Base-by-base conservation (phyloP, 2,797 vertebrate species). In the Alcedo atthis region DNA sequence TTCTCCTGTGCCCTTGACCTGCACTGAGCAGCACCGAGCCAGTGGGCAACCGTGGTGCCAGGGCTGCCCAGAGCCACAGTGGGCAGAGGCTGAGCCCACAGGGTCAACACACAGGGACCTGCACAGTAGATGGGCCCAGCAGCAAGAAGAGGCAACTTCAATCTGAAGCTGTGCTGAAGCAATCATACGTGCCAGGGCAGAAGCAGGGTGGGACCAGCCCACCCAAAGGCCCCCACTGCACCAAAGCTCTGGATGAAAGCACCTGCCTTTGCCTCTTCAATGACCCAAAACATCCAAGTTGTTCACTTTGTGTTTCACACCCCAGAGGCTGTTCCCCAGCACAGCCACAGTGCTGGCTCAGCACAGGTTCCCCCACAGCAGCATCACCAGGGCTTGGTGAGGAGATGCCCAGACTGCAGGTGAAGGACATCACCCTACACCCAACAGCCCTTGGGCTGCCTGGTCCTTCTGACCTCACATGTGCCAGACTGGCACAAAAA, bases 261-360 rank as follows among this genome's bases (percentile, higher is more conserved):
- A 2, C 32, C 8, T 11, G 26, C 19, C 28, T 48, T 1, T 3
- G 6, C 45, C 55, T 83, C 53, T 10, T 80, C 33, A 28, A 11
- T 0, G 0, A 28, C 30, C 46, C 14, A 45, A 86, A 43, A 1
- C 32, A 49, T 35, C 10, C 21, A 3, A 48, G 71, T 7, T 3
- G 1, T 8, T 42, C 30, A 0, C 6, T 25, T 2, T 5, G 43
- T 15, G 35, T 25, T 71, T 76, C n/a, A 61, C 51, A 18, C 6
- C 15, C 0, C 0, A 33, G 51, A 13, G 0, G 15, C 32, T 7
- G 32, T 43, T 61, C 48, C 57, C 55, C 1, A 4, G 49, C 32
- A 9, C 19, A 15, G 58, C 4, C 1, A 1, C 1, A 3, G 46
- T 5, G 33, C 45, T 4, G 26, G 43, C 18, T 26, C 28, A n/a